Percentiles rank a stretch among this genome's conserved stretches.
These are phyloP conservation scores for Notodonta dromedarius DNA, from an alignment of 2,888 invertebrate genomes.

Conservation along the genomic window DNA sequence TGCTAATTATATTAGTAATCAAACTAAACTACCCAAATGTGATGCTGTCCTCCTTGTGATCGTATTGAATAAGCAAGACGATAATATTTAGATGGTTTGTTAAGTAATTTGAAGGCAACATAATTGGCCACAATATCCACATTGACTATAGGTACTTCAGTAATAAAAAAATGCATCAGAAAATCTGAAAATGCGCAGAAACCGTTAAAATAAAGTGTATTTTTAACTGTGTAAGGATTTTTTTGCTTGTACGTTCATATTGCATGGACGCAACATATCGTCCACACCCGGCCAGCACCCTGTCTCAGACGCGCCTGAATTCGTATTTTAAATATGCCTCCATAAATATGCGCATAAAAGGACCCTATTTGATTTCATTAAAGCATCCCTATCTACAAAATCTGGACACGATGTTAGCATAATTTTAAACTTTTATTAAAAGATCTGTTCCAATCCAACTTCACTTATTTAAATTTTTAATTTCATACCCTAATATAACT, in stretches of 20 bases:
- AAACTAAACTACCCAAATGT: no score
- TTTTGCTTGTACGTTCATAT: conserved; percentile 46
- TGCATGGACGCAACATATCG: conserved; percentile 49
- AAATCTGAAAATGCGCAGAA: background rate
- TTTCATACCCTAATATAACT: background rate
- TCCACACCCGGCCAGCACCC: conserved; percentile 41
- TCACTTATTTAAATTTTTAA: conserved; percentile 5
- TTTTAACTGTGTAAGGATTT: conserved; percentile 36
- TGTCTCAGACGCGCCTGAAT: conserved; percentile 39
- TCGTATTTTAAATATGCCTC: conserved; percentile 53
- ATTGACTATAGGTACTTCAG: no score
- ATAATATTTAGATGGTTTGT: no score
- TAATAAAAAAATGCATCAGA: background rate
- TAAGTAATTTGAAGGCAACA: no score
- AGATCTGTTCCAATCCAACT: conserved; percentile 12
- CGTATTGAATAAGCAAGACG: no score
- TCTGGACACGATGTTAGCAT: conserved; percentile 46
- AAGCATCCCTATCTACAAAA: conserved; percentile 49
- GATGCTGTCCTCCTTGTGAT: no score
- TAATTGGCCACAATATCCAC: no score
- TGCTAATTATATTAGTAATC: no score
- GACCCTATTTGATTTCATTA: conserved; percentile 71
- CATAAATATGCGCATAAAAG: conserved; percentile 81
- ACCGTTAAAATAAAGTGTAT: conserved; percentile 20
- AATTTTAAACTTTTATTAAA: conserved; percentile 42